These are phyloP conservation scores for Calliphora vicina DNA, from an alignment of 1,140 invertebrate genomes.

Conservation along the genomic window DNA sequence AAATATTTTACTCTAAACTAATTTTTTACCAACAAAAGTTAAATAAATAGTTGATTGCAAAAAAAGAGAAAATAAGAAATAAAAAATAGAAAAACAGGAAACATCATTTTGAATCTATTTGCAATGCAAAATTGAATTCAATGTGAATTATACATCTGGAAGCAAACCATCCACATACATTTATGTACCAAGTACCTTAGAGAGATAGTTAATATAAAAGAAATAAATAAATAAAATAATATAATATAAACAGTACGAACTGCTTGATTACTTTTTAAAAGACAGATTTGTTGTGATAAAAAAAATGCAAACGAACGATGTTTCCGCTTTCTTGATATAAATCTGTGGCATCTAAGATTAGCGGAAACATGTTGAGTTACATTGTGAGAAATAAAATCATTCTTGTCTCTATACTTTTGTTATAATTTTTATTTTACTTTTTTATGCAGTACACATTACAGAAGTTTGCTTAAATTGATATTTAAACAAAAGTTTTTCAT, in stretches of 20 bases:
- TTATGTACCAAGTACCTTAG: background rate
- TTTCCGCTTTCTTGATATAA: conserved; percentile 6
- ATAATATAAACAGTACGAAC: background rate
- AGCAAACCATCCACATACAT: background rate
- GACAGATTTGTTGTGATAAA: background rate
- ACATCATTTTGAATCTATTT: background rate
- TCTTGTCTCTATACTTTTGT: background rate
- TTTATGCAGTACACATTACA: background rate
- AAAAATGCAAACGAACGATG: background rate
- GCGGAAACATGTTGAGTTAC: background rate
- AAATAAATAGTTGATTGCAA: too few species aligned
- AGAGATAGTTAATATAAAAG: background rate
- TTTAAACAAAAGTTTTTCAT: too few species aligned
- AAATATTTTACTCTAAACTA: too few species aligned
- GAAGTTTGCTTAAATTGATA: too few species aligned
- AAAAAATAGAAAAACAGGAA: background rate
- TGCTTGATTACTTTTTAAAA: conserved; percentile 12
- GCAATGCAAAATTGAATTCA: background rate
- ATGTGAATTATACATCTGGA: background rate
- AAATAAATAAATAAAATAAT: background rate
- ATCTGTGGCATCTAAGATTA: background rate
- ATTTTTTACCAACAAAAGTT: too few species aligned
- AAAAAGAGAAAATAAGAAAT: too few species aligned
- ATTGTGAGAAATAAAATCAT: background rate
- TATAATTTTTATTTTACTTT: background rate